Percentiles rank a stretch among this genome's conserved stretches.
Conservation (phyloP, 2,113 vertebrate species). For the Pachyramphus minor region DNA sequence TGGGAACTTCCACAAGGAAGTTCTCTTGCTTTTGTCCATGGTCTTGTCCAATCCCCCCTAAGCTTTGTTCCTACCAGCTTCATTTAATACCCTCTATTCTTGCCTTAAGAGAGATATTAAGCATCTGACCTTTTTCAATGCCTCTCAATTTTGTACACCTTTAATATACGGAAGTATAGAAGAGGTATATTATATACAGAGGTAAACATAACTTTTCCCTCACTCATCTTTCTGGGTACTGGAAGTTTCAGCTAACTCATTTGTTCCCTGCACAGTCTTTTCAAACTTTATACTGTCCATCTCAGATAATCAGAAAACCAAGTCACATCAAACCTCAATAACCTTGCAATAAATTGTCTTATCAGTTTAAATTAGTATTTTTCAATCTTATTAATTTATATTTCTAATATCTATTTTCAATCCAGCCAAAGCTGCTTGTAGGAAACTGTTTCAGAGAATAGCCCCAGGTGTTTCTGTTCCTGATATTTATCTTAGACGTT, state of each 20-base stretch:
- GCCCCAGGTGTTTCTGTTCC: rapidly evolving
- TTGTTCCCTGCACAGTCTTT: neutral
- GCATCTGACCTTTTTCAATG: neutral
- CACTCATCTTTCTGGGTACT: neutral
- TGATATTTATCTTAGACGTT: neutral
- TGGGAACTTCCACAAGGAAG: neutral
- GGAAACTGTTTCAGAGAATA: neutral
- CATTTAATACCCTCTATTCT: neutral
- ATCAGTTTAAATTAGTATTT: neutral
- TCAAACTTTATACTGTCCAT: neutral
- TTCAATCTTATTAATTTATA: neutral
- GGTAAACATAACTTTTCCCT: neutral
- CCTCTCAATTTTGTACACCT: neutral
- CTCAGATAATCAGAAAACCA: neutral
- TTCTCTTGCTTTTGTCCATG: neutral
- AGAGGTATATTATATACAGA: neutral
- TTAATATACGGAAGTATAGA: neutral
- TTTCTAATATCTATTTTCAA: neutral
- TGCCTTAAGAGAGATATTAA: neutral
- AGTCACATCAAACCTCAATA: neutral
- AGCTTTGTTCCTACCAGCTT: neutral
- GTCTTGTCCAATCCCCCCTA: neutral
- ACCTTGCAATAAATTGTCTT: neutral
- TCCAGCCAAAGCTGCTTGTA: neutral
- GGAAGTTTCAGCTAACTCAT: neutral